Evolutionary conservation across 2,888 invertebrate species (phyloP).

Genomic region (Parnassius mnemosyne): DNA sequence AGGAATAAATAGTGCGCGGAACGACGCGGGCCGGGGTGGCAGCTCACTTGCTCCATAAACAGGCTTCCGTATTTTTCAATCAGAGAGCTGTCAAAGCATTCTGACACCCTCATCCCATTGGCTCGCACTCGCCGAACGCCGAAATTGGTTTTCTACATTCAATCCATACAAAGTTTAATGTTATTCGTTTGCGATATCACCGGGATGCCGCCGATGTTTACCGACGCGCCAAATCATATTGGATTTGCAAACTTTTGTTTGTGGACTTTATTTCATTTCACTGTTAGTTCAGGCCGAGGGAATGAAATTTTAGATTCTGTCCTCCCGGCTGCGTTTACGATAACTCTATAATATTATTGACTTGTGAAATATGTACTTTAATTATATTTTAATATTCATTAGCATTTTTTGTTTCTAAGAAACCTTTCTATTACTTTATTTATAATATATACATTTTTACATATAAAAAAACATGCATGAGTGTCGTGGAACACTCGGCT

Average conservation of each 20-base stretch:
- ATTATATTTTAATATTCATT: no score
- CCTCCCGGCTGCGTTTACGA: conserved; percentile 53
- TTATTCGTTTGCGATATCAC: conserved; percentile 81
- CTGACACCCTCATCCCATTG: conserved; percentile 82
- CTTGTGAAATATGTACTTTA: no score
- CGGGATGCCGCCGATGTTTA: conserved; percentile 80
- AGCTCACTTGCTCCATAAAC: conserved; percentile 78
- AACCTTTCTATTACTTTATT: no score
- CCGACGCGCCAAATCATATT: conserved; percentile 80
- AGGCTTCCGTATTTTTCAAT: conserved; percentile 83
- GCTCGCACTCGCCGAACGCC: conserved; percentile 80
- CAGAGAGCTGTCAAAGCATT: conserved; percentile 83
- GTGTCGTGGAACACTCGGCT: no score
- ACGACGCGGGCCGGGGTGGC: conserved; percentile 35
- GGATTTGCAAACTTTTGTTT: conserved; percentile 81
- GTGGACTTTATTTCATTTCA: conserved; percentile 79
- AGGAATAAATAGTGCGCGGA: conserved; percentile 23
- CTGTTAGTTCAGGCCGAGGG: conserved; percentile 76
- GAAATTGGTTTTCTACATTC: conserved; percentile 82
- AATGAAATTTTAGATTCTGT: conserved; percentile 75
- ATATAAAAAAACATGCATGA: no score
- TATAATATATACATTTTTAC: no score
- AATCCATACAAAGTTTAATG: conserved; percentile 82
- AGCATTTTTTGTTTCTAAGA: no score
- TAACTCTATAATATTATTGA: conserved; percentile 25